Conservation (phyloP, 2,113 vertebrate species). For the Muscicapa adusta region DNA sequence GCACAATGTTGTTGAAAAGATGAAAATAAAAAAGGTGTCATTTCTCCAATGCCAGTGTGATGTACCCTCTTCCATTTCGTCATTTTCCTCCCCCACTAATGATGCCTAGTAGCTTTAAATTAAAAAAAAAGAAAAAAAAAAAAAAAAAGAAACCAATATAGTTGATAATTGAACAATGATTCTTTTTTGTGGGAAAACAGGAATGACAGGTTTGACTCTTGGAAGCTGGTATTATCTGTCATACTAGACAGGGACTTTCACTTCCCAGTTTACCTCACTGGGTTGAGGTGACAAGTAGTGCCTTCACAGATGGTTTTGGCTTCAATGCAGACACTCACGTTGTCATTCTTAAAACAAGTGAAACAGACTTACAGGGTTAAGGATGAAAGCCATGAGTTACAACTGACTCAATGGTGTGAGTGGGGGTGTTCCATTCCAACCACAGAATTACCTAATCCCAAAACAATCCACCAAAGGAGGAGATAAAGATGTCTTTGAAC, state of each 20-base stretch:
- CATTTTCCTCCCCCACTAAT: background rate
- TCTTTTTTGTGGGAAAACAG: conserved; percentile 19
- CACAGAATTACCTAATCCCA: background rate
- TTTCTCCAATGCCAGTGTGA: background rate
- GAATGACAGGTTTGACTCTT: conserved; percentile 1
- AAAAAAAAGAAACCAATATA: background rate
- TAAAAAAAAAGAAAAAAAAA: background rate
- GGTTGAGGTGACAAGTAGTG: background rate
- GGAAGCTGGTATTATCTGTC: conserved; percentile 8
- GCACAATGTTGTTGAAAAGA: background rate
- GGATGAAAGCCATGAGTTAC: background rate
- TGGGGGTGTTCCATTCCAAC: background rate
- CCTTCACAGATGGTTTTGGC: background rate
- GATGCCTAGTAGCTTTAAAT: background rate
- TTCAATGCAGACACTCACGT: background rate
- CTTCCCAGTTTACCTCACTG: background rate
- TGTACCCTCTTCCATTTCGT: background rate
- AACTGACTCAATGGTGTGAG: background rate
- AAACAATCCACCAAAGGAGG: background rate
- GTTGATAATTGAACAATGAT: conserved; percentile 2
- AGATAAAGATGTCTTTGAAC: conserved; percentile 28
- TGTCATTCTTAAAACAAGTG: background rate
- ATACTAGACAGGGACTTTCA: background rate
- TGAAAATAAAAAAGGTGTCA: background rate
- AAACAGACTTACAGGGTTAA: background rate